A percentile compares a stretch with the other conserved stretches of the same genome.
Evolutionary conservation across 2,113 vertebrate genomes (phyloP).

Genomic region (Spea bombifrons): DNA sequence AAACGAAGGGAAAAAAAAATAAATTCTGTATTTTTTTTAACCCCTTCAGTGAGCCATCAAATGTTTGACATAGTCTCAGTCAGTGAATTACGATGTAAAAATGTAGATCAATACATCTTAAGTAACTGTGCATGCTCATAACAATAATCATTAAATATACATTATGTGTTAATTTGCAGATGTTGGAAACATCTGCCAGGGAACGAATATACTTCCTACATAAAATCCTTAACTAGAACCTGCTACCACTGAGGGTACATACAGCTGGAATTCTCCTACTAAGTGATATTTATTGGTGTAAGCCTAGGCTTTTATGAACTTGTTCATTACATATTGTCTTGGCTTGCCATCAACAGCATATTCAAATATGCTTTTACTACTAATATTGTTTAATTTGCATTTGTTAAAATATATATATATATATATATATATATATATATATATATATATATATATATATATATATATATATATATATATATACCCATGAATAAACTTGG

Average conservation of each 20-base stretch:
- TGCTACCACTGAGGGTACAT: slow-evolving; percentile 51
- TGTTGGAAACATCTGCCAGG: slow-evolving; percentile 59
- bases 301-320: slow-evolving; percentile 7
- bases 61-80: background rate
- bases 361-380: background rate
- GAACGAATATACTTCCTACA: slow-evolving; percentile 54
- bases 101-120: background rate
- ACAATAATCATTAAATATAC: slow-evolving; percentile 41
- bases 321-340: background rate
- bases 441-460: too few species aligned
- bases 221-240: slow-evolving; percentile 48
- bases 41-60: background rate
- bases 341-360: background rate
- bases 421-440: too few species aligned
- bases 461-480: too few species aligned
- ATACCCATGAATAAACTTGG: too few species aligned
- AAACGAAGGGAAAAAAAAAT: background rate
- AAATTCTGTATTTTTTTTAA: background rate
- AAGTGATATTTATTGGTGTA: background rate
- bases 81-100: background rate
- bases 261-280: slow-evolving; percentile 58
- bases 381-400: background rate
- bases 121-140: slow-evolving; percentile 33
- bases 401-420: background rate
- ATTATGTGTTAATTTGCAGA: slow-evolving; percentile 48